phyloP scores from a whole-genome alignment of 2,797 vertebrate genomes.

The Danio kyathit region DNA sequence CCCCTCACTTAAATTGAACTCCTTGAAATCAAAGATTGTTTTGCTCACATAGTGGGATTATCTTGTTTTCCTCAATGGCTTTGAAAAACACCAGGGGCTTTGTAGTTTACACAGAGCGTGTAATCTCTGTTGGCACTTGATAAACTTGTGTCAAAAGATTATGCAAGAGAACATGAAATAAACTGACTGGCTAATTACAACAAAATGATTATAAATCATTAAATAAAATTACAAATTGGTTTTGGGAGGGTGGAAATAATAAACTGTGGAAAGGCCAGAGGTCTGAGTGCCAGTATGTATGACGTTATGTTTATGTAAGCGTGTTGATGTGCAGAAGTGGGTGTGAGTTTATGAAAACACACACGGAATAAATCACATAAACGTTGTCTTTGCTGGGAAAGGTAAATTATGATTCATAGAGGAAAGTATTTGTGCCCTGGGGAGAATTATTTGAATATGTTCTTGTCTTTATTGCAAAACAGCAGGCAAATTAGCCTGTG shows the following conservation, averaged over 20 bases:
- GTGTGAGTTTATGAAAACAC: conserved; percentile 43
- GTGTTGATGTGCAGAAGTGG: neutral
- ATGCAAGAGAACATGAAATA: conserved; percentile 4
- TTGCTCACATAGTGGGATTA: conserved; percentile 39
- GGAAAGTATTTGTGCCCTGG: conserved; percentile 53
- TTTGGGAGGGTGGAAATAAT: neutral
- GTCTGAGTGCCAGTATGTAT: neutral
- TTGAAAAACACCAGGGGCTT: neutral
- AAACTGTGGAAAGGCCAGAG: neutral
- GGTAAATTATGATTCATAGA: conserved; percentile 58
- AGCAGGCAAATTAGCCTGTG: conserved; percentile 13
- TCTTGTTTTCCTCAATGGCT: conserved; percentile 36
- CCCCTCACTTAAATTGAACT: conserved; percentile 19
- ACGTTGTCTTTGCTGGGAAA: conserved; percentile 53
- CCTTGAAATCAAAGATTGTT: conserved; percentile 22
- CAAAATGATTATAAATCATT: no score
- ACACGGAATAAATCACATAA: conserved; percentile 62
- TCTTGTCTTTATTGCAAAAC: no score
- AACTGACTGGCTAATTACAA: neutral
- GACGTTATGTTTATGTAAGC: conserved; percentile 20
- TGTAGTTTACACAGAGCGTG: conserved; percentile 36
- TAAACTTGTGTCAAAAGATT: conserved; percentile 19
- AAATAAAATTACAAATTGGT: neutral
- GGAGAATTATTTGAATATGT: conserved; percentile 1
- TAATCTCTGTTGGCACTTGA: conserved; percentile 33